These are phyloP conservation scores for Nebria brevicollis DNA, from an alignment of 2,888 invertebrate species.

Conservation along the genomic window DNA sequence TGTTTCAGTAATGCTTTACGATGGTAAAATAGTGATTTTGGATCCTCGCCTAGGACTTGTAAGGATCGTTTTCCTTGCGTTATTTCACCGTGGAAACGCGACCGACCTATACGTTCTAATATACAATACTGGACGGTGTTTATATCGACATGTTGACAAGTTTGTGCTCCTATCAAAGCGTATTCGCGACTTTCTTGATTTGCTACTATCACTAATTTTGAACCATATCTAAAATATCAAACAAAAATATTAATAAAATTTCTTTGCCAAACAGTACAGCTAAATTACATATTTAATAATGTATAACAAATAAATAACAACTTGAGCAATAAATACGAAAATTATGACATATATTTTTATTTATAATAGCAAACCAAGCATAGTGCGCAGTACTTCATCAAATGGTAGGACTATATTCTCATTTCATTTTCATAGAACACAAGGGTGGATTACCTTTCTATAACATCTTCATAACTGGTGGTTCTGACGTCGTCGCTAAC, in stretches of 20 bases:
- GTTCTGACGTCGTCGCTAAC: slow-evolving; percentile 63
- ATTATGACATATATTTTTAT: neutral
- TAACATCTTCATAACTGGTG: slow-evolving; percentile 63
- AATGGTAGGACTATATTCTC: no score
- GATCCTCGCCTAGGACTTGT: slow-evolving; percentile 66
- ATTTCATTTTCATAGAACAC: no score
- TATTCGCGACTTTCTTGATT: slow-evolving; percentile 69
- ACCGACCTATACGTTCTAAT: slow-evolving; percentile 78
- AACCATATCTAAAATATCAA: slow-evolving; percentile 66
- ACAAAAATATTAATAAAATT: no score
- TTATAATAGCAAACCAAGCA: no score
- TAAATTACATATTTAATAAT: no score
- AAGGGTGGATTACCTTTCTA: slow-evolving; percentile 59
- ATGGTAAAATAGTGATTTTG: slow-evolving; percentile 72
- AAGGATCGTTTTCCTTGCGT: slow-evolving; percentile 73
- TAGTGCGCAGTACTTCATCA: no score
- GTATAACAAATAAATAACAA: no score
- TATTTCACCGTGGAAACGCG: slow-evolving; percentile 75
- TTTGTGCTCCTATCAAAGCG: slow-evolving; percentile 67
- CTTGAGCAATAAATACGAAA: no score
- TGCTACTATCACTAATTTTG: slow-evolving; percentile 76
- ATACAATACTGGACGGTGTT: slow-evolving; percentile 73
- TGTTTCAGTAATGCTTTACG: slow-evolving; percentile 70
- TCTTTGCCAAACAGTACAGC: no score
- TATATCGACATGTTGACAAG: slow-evolving; percentile 64